A percentile compares a stretch with the other conserved stretches of the same genome.
Evolutionary conservation across 2,888 invertebrate genomes (phyloP).

Genomic region (Lomographa bimaculata): DNA sequence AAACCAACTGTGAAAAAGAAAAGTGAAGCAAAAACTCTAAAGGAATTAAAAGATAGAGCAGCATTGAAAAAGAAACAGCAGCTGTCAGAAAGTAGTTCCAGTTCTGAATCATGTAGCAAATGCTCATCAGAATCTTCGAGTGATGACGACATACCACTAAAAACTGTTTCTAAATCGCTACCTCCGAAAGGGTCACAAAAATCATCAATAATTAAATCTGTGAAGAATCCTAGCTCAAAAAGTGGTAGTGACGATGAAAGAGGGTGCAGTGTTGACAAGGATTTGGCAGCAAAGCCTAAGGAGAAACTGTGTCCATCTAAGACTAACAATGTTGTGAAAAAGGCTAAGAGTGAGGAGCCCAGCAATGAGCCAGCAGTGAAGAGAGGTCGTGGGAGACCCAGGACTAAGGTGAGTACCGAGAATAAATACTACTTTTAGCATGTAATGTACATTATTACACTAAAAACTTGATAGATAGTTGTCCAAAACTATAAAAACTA

Average conservation of each 20-base stretch:
- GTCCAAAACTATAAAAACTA: too few relatives aligned
- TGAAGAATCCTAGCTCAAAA: constrained; percentile 42
- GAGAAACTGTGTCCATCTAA: constrained; percentile 62
- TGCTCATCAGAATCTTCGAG: constrained; percentile 74
- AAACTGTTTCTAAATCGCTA: constrained; percentile 67
- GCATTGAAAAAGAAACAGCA: constrained; percentile 55
- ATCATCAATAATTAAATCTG: constrained; percentile 40
- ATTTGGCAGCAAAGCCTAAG: constrained; percentile 54
- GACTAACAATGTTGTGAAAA: constrained; percentile 56
- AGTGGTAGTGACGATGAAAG: constrained; percentile 66
- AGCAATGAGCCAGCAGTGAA: constrained; percentile 51
- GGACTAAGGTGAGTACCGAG: constrained; percentile 67
- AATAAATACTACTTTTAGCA: too few relatives aligned
- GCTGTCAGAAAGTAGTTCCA: constrained; percentile 70
- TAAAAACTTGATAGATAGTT: too few relatives aligned
- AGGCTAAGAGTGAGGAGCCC: constrained; percentile 64
- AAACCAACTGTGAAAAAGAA: constrained; percentile 68
- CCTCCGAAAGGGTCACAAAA: constrained; percentile 60
- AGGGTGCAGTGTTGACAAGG: constrained; percentile 55
- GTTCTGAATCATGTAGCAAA: constrained; percentile 79
- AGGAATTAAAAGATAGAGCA: constrained; percentile 39
- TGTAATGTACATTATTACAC: too few relatives aligned
- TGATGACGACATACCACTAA: constrained; percentile 73
- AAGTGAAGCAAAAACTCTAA: constrained; percentile 47
- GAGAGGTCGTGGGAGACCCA: constrained; percentile 63